These are phyloP conservation scores for Parnassius smintheus DNA, from an alignment of 2,888 invertebrate species.

Conservation along the genomic window DNA sequence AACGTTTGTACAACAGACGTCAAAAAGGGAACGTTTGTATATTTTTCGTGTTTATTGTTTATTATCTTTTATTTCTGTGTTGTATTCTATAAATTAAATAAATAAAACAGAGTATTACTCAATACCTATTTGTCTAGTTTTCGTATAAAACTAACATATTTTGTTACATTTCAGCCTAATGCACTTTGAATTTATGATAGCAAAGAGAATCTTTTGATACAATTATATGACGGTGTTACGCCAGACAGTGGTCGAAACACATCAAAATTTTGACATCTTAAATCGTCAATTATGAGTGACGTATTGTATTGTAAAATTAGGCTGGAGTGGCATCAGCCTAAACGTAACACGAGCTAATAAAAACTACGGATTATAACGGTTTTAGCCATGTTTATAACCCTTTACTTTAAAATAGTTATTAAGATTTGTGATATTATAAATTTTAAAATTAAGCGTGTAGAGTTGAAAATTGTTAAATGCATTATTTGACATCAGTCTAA, in stretches of 20 bases:
- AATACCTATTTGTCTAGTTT: constrained; percentile 13
- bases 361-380: constrained; percentile 55
- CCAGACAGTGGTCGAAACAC: constrained; percentile 20
- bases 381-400: constrained; percentile 9
- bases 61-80: too few relatives aligned
- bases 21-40: too few relatives aligned
- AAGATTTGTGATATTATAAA: constrained; percentile 33
- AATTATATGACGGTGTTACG: constrained; percentile 24
- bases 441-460: constrained; percentile 36
- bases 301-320: constrained; percentile 45
- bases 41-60: too few relatives aligned
- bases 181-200: constrained; percentile 30
- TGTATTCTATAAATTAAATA: too few relatives aligned
- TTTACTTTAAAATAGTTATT: constrained; percentile 2
- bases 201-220: constrained; percentile 24
- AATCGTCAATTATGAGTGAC: constrained; percentile 63
- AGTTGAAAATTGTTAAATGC: constrained; percentile 25
- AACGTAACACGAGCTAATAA: constrained; percentile 46
- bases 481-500: constrained; percentile 19
- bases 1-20: too few relatives aligned
- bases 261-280: constrained; percentile 38
- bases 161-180: constrained; percentile 32
- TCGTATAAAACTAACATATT: constrained; percentile 31
- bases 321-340: constrained; percentile 52
- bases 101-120: too few relatives aligned